phyloP scores from a whole-genome alignment of 2,113 vertebrate species.

The Chaetops frenatus region DNA sequence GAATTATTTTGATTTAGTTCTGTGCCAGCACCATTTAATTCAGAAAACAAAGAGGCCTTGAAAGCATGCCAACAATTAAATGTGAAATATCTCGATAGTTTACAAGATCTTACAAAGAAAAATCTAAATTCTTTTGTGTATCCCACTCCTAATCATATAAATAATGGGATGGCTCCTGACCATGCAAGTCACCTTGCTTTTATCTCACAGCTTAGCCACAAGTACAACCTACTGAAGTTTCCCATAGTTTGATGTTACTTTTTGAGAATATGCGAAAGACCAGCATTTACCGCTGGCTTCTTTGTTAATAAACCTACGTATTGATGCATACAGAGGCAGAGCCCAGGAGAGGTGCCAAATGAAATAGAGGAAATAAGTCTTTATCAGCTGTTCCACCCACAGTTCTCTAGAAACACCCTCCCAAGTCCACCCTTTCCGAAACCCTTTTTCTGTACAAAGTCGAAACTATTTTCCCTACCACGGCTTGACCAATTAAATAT shows the following conservation, averaged over 20 bases:
- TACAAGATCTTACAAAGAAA: not conserved
- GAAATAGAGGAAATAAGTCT: not conserved
- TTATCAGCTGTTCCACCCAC: not conserved
- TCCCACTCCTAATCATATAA: not conserved
- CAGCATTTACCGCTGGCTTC: not conserved
- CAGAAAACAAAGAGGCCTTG: not conserved
- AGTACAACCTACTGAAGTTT: not conserved
- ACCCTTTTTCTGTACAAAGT: not conserved
- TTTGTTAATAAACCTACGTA: not conserved
- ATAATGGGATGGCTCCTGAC: not conserved
- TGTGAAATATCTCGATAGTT: not conserved
- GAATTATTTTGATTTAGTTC: not conserved
- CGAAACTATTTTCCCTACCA: not conserved
- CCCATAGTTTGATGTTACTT: not conserved
- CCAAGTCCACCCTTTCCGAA: not conserved
- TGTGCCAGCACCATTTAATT: not conserved
- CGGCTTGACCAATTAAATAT: not conserved
- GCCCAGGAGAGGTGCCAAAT: not conserved
- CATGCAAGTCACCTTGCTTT: not conserved
- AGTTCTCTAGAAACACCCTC: not conserved
- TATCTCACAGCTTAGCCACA: not conserved
- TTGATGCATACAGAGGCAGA: not conserved
- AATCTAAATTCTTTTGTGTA: not conserved
- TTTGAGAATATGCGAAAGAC: not conserved
- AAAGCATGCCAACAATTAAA: not conserved